Evolutionary conservation across 2,888 invertebrate genomes (phyloP).

Genomic region (Suillia variegata): DNA sequence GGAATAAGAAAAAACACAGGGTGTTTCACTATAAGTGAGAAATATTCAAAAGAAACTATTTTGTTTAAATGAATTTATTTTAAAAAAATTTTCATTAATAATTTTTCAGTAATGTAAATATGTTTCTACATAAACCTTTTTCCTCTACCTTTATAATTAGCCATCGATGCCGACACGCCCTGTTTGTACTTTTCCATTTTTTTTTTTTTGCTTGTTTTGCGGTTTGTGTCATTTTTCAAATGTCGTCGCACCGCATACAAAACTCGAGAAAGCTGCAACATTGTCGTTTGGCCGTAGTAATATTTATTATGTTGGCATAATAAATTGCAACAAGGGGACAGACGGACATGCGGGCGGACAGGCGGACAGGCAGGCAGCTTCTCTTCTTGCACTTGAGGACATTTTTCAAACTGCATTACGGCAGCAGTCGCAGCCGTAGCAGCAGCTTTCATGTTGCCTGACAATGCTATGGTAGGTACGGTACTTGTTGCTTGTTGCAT

Average conservation of each 20-base stretch:
- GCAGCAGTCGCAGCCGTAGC: no score
- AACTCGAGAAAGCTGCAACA: not conserved
- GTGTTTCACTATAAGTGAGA: no score
- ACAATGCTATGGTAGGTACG: not conserved
- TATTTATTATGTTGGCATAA: constrained; percentile 53
- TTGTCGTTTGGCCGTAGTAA: constrained; percentile 44
- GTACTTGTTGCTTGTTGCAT: not conserved
- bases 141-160: no score
- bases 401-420: constrained; percentile 48
- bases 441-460: constrained; percentile 23
- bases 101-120: no score
- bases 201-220: not conserved
- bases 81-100: no score
- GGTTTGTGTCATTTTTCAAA: constrained; percentile 1
- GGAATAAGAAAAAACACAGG: no score
- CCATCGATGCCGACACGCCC: no score
- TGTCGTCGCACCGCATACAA: not conserved
- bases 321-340: constrained; percentile 50
- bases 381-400: constrained; percentile 51
- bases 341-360: no score
- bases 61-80: no score
- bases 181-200: not conserved
- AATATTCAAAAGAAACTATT: no score
- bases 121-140: no score
- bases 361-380: no score